A percentile compares a stretch with the other conserved stretches of the same genome.
Conservation (phyloP, 2,113 vertebrate genomes). For the Pseudolaguvia tuberculata region DNA sequence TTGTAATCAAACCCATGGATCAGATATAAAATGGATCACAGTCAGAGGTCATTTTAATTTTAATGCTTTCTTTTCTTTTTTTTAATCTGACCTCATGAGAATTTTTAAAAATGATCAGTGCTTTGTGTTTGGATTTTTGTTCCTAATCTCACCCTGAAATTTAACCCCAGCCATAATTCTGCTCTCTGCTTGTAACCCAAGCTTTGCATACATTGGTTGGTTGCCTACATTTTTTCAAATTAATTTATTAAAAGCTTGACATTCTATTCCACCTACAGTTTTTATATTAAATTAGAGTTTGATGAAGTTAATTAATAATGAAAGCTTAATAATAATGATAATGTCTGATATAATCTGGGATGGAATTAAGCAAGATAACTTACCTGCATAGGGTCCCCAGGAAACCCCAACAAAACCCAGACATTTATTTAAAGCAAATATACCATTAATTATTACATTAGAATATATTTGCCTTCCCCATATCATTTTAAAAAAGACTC, state of each 20-base stretch:
- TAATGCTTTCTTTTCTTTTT: neutral
- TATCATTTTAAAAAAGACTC: too few relatives aligned
- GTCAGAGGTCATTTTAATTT: neutral
- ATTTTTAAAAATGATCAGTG: neutral
- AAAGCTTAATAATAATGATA: too few relatives aligned
- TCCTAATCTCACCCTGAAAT: neutral
- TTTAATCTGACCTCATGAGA: neutral
- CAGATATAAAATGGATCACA: neutral
- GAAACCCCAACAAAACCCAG: too few relatives aligned
- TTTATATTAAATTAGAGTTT: neutral
- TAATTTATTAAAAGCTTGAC: neutral
- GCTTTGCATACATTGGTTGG: neutral
- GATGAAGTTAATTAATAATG: too few relatives aligned
- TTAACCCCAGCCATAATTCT: too few relatives aligned
- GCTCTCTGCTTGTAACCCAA: neutral
- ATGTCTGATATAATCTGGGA: constrained; percentile 24
- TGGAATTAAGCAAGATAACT: too few relatives aligned
- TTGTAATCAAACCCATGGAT: neutral
- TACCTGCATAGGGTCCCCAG: too few relatives aligned
- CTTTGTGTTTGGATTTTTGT: neutral
- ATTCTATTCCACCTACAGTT: constrained; percentile 4
- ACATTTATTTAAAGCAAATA: too few relatives aligned
- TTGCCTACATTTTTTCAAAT: too few relatives aligned
- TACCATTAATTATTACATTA: too few relatives aligned
- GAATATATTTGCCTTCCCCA: too few relatives aligned